These are phyloP conservation scores for Hoplostethus mediterraneus DNA, from an alignment of 2,797 vertebrate species.

Conservation along the genomic window DNA sequence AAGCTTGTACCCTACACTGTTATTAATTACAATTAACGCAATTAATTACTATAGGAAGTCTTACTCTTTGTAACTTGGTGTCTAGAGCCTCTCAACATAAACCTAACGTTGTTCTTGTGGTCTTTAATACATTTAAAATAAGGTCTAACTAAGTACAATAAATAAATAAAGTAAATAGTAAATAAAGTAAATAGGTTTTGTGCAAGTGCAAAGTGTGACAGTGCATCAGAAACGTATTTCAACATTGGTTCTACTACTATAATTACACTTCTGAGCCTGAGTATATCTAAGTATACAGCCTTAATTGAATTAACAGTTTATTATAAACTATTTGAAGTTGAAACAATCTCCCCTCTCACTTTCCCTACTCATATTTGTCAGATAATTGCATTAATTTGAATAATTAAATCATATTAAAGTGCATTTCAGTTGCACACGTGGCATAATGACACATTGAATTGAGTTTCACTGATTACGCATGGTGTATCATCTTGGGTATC, in stretches of 20 bases:
- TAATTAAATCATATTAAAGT: not conserved
- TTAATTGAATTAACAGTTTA: constrained; percentile 4
- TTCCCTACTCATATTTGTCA: not conserved
- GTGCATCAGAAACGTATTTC: not conserved
- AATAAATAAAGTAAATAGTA: not conserved
- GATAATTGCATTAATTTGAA: constrained; percentile 7
- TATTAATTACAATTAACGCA: constrained; percentile 36
- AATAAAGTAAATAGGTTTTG: not conserved
- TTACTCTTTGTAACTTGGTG: constrained; percentile 3
- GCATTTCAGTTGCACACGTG: constrained; percentile 1
- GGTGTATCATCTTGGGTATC: not conserved
- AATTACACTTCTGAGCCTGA: not conserved
- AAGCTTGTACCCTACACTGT: constrained; percentile 50
- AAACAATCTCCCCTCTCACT: not conserved
- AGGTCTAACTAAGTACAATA: too few species aligned
- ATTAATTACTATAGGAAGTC: constrained; percentile 36
- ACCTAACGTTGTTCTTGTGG: constrained; percentile 1
- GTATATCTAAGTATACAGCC: not conserved
- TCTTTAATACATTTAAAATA: too few species aligned
- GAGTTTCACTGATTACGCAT: not conserved
- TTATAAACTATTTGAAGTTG: constrained; percentile 7
- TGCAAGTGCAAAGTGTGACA: not conserved
- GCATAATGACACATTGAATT: not conserved
- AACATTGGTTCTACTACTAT: not conserved
- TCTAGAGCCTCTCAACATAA: not conserved